Conservation (phyloP, 2,113 vertebrate genomes). For the Zapornia atra region DNA sequence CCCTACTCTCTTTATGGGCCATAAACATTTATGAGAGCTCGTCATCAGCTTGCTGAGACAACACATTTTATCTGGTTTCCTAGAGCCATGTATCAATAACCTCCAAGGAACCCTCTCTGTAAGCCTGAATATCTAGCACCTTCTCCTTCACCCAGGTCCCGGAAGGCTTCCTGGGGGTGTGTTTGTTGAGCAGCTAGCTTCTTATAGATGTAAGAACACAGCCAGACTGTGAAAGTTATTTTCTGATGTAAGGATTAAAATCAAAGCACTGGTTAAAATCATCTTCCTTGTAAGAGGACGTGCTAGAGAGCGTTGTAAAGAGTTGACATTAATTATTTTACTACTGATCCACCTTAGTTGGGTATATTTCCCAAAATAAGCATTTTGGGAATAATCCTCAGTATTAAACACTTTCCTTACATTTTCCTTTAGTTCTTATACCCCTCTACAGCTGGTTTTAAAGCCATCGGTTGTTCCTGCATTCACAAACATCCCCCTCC, state of each 20-base stretch:
- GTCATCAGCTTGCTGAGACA: conserved; percentile 42
- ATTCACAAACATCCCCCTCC: neutral
- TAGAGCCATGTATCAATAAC: neutral
- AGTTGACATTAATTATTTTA: neutral
- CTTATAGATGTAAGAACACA: neutral
- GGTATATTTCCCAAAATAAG: neutral
- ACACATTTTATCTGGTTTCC: conserved; percentile 34
- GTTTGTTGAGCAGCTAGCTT: neutral
- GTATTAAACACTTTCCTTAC: neutral
- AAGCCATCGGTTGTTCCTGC: neutral
- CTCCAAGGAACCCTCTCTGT: neutral
- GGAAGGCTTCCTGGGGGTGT: neutral
- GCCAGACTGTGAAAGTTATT: neutral
- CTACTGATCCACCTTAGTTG: neutral
- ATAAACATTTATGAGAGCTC: conserved; percentile 51
- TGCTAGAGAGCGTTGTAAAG: neutral
- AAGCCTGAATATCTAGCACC: neutral
- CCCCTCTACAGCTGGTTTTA: neutral
- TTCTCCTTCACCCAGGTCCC: neutral
- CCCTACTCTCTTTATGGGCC: neutral
- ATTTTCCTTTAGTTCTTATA: neutral
- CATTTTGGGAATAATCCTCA: too few species aligned
- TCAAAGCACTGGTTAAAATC: neutral
- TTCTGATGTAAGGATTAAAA: neutral
- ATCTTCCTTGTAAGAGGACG: neutral